These are phyloP conservation scores for Toxotes jaculatrix DNA, from an alignment of 2,113 vertebrate genomes.

Conservation along the genomic window DNA sequence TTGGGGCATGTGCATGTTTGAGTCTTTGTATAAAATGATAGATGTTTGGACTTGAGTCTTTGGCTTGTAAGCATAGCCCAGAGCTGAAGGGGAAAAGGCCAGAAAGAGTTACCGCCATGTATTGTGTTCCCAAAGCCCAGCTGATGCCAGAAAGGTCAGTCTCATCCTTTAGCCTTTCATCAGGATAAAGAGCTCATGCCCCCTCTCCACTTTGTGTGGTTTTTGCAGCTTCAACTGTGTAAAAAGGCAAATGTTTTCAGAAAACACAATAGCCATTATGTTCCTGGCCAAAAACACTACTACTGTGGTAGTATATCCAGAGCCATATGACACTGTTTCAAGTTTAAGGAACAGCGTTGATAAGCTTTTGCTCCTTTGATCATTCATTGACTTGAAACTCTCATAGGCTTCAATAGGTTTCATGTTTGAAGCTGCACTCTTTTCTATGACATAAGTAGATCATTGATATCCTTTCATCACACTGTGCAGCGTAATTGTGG, in stretches of 20 bases:
- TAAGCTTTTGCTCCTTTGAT: slow-evolving; percentile 77
- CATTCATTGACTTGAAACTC: slow-evolving; percentile 72
- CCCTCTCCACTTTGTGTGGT: slow-evolving; percentile 68
- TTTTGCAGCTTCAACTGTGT: slow-evolving; percentile 71
- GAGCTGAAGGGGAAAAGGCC: slow-evolving; percentile 79
- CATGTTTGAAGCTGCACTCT: slow-evolving; percentile 75
- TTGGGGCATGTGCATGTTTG: slow-evolving; percentile 69
- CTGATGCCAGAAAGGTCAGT: slow-evolving; percentile 81
- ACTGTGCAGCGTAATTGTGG: slow-evolving; percentile 70
- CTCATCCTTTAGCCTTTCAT: slow-evolving; percentile 80
- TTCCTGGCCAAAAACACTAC: slow-evolving; percentile 67
- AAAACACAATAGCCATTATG: slow-evolving; percentile 76
- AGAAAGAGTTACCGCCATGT: slow-evolving; percentile 74
- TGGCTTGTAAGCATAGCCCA: slow-evolving; percentile 78
- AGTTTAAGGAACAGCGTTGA: slow-evolving; percentile 71
- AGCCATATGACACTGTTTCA: slow-evolving; percentile 65
- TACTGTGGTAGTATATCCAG: slow-evolving; percentile 44
- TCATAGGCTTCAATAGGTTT: slow-evolving; percentile 76
- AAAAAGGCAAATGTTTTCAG: slow-evolving; percentile 71
- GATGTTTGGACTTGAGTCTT: slow-evolving; percentile 77
- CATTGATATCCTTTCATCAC: slow-evolving; percentile 79
- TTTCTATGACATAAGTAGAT: slow-evolving; percentile 80
- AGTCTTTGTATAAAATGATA: slow-evolving; percentile 76
- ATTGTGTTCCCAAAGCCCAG: slow-evolving; percentile 79
- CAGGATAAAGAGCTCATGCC: slow-evolving; percentile 74